Evolutionary conservation across 1,140 invertebrate genomes (phyloP).

Genomic region (Drosophila asahinai): DNA sequence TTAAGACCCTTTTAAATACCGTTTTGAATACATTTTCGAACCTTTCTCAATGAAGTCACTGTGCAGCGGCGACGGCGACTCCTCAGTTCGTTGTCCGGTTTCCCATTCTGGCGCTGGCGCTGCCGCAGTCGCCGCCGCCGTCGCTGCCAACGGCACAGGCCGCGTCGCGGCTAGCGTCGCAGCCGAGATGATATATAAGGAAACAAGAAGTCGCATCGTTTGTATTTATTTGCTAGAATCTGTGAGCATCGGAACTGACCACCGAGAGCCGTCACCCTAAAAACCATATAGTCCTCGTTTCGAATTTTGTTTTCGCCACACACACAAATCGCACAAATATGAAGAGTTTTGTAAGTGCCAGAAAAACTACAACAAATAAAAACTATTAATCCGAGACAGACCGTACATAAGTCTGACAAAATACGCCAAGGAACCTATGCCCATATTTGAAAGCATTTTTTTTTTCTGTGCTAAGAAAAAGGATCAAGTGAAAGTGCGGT

Average conservation of each 20-base stretch:
- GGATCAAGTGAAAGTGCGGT: conserved; percentile 37
- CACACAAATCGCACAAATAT: conserved; percentile 49
- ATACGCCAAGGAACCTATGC: neutral
- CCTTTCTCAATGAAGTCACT: neutral
- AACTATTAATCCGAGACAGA: neutral
- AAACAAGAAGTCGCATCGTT: conserved; percentile 78
- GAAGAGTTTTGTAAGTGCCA: conserved; percentile 78
- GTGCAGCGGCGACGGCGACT: conserved; percentile 17
- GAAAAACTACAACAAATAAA: conserved; percentile 1
- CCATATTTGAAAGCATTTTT: conserved; percentile 12
- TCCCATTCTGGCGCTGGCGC: conserved; percentile 15
- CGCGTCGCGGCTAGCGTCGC: conserved; percentile 18
- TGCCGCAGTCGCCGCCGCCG: neutral
- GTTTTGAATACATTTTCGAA: neutral
- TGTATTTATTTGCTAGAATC: conserved; percentile 84
- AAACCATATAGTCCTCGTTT: conserved; percentile 33
- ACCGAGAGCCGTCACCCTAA: conserved; percentile 20
- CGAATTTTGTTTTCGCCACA: conserved; percentile 51
- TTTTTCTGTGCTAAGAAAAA: conserved; percentile 12
- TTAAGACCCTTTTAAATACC: neutral
- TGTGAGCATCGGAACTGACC: conserved; percentile 69
- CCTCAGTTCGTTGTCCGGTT: conserved; percentile 45
- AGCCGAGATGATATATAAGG: conserved; percentile 78
- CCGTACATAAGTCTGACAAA: neutral
- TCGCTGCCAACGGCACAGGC: conserved; percentile 9